Evolutionary conservation across 2,113 vertebrate species (phyloP).

Genomic region (Setophaga kirtlandii): DNA sequence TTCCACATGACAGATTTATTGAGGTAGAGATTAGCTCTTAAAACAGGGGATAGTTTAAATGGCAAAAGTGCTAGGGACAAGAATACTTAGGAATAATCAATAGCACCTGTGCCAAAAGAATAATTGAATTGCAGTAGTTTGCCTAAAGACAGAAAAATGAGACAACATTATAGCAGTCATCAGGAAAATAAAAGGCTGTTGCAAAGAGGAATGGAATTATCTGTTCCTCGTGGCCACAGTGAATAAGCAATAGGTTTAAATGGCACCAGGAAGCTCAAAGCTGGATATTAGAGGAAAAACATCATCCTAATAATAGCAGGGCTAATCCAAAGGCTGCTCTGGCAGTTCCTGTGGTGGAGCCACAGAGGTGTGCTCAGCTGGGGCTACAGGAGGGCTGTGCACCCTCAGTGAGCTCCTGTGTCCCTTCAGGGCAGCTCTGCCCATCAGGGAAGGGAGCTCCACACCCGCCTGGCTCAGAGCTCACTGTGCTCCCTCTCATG

Average conservation of each 20-base stretch:
- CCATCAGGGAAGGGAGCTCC: background rate
- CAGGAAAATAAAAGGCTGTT: constrained; percentile 31
- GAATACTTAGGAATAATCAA: constrained; percentile 44
- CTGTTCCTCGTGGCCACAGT: background rate
- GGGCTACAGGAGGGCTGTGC: background rate
- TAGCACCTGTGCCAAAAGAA: constrained; percentile 35
- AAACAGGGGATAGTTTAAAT: background rate
- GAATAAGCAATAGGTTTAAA: background rate
- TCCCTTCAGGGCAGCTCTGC: background rate
- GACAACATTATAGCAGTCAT: background rate
- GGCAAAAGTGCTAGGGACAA: background rate
- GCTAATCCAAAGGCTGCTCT: background rate
- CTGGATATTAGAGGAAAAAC: background rate
- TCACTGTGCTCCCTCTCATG: background rate
- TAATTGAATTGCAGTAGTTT: constrained; percentile 40
- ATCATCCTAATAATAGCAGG: background rate
- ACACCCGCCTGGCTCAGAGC: background rate
- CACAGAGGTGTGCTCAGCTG: background rate
- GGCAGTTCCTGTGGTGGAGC: background rate
- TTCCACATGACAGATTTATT: background rate
- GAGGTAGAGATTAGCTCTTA: background rate
- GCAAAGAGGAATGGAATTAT: background rate
- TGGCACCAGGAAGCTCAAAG: background rate
- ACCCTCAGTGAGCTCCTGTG: background rate
- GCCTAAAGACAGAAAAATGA: constrained; percentile 38